Evolutionary conservation across 1,140 invertebrate species (phyloP), one percentile per base, ranked within the genome.

Genomic region (Drosophila parabipectinata): DNA sequence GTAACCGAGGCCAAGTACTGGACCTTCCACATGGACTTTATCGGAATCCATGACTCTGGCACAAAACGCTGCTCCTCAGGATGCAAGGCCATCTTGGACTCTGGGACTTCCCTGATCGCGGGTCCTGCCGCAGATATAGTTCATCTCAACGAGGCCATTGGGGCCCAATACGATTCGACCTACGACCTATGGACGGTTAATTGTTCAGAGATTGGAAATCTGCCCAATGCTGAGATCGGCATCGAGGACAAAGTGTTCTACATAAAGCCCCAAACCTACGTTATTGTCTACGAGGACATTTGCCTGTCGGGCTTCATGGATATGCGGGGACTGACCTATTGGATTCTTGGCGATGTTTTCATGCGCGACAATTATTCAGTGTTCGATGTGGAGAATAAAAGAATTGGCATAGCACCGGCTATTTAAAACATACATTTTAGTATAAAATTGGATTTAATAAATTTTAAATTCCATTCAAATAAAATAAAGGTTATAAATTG

Each of bases 21-120:
- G 89, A 50, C 67, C 12, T 88, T 90, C 21, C 10, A 21, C 3
- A 72, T 90, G 74, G 56, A 66, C 3, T 44, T 18, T 4, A 55
- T 73, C 8, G 57, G 34, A 8, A 50, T 69, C 1, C 50, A 62
- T 14, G 71, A 57, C 0, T 54, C 47, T 4, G 15, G 15, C 0
- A 24, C 5, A 0, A 48, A 48, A 9, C 30, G 44, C 0, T 73
- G 68, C 5, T 18, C 18, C 0, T 18, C 39, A 3, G 93, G 93
- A 5, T 95, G 94, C 72, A 78, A 93, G 74, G 95, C 94, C n/a
- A 96, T 96, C 77, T 95, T 95, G 69, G 95, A 96, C 79, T 96
- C 96, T 50, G 95, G 95, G 10, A 96, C 96, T 32, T 95, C 94
- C 21, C 92, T 96, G 1, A 93, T 96, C 68, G 95, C 94, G 72